These are phyloP conservation scores for Mormyrus proboscirostris DNA, from an alignment of 2,797 vertebrate genomes.

Conservation along the genomic window DNA sequence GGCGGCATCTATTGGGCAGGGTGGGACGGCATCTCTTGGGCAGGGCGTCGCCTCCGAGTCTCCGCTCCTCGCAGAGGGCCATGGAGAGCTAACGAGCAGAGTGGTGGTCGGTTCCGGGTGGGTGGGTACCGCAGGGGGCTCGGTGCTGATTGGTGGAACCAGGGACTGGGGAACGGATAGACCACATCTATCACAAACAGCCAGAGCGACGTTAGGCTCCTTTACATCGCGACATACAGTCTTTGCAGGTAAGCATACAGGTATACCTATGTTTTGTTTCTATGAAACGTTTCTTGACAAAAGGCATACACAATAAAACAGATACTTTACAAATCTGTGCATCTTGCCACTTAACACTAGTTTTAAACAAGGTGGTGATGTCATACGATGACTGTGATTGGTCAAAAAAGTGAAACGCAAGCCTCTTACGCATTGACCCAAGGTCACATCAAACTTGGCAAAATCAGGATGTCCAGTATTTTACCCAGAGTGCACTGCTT, in stretches of 20 bases:
- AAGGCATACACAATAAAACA: background rate
- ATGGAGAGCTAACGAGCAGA: background rate
- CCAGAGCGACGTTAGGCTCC: background rate
- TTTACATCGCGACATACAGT: background rate
- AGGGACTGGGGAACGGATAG: background rate
- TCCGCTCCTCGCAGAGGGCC: too few relatives aligned
- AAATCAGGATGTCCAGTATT: background rate
- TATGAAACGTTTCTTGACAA: background rate
- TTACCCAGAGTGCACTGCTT: background rate
- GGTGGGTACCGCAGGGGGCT: background rate
- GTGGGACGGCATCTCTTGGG: too few relatives aligned
- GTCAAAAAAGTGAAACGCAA: background rate
- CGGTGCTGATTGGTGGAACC: background rate
- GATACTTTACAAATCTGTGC: background rate
- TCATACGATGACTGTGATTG: background rate
- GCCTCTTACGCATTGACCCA: background rate
- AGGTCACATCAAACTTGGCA: background rate
- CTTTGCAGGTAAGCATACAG: background rate
- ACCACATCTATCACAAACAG: background rate
- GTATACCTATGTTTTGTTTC: background rate
- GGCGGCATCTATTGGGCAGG: too few relatives aligned
- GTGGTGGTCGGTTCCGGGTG: background rate
- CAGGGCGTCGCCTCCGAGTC: too few relatives aligned
- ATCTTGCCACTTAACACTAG: background rate
- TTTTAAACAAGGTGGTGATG: background rate